These are phyloP conservation scores for Solenodon paradoxus DNA, from an alignment of 2,113 vertebrate genomes.

Conservation along the genomic window DNA sequence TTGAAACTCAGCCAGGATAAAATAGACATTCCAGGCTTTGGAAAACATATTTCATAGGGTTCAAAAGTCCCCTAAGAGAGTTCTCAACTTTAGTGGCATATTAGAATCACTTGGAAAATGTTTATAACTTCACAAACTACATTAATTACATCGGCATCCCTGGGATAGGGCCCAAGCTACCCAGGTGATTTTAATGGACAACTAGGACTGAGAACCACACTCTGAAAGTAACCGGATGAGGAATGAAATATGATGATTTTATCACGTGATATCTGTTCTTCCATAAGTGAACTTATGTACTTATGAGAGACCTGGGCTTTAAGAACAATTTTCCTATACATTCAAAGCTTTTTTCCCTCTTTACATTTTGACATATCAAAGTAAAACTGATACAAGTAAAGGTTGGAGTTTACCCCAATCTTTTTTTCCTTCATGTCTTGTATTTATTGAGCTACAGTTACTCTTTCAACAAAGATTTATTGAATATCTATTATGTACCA, in stretches of 20 bases:
- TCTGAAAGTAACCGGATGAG: not conserved
- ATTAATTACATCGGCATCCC: not conserved
- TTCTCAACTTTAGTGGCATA: not conserved
- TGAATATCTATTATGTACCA: not conserved
- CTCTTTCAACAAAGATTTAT: not conserved
- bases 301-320: not conserved
- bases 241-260: not conserved
- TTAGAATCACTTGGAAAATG: not conserved
- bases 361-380: not conserved
- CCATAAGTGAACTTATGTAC: not conserved
- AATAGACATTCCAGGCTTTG: not conserved
- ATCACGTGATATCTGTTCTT: not conserved
- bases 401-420: not conserved
- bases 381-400: not conserved
- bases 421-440: not conserved
- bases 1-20: not conserved
- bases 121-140: not conserved
- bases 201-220: not conserved
- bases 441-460: conserved; percentile 22
- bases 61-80: not conserved
- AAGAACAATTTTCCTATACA: not conserved
- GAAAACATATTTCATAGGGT: not conserved
- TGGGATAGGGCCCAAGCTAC: not conserved
- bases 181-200: not conserved
- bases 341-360: not conserved